Evolutionary conservation across 2,888 invertebrate species (phyloP).

Genomic region (Agrochola lota): DNA sequence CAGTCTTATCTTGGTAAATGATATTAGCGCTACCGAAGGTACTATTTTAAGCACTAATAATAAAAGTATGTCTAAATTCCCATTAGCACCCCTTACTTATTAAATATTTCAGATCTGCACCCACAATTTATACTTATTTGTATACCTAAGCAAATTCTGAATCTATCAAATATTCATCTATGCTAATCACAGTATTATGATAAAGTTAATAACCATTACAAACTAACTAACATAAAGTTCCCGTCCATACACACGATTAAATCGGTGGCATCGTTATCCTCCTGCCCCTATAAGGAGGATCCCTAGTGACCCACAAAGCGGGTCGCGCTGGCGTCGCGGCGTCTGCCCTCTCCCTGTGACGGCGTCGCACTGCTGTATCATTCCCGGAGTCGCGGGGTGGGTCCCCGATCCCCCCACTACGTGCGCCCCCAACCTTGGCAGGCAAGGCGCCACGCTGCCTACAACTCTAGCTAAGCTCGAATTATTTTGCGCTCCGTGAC

Average conservation of each 20-base stretch:
- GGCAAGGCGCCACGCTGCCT: constrained; percentile 70
- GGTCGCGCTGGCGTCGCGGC: constrained; percentile 67
- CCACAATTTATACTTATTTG: constrained; percentile 2
- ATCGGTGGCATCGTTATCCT: constrained; percentile 47
- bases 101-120: neutral
- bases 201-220: constrained; percentile 16
- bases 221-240: constrained; percentile 12
- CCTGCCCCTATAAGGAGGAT: constrained; percentile 36
- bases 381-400: constrained; percentile 68
- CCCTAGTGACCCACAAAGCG: constrained; percentile 64
- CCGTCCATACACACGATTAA: constrained; percentile 40
- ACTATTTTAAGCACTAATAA: neutral
- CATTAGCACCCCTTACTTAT: too few relatives aligned
- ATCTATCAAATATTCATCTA: constrained; percentile 31
- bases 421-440: constrained; percentile 56
- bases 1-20: neutral
- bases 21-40: neutral
- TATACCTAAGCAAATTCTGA: constrained; percentile 4
- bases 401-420: constrained; percentile 34
- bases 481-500: constrained; percentile 56
- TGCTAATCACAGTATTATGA: constrained; percentile 8
- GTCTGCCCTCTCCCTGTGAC: constrained; percentile 69
- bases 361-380: constrained; percentile 83
- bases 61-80: neutral
- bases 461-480: constrained; percentile 47